Evolutionary conservation across 2,888 invertebrate genomes (phyloP), one percentile per base, ranked within the genome.

Genomic region (Gryllus longicercus): DNA sequence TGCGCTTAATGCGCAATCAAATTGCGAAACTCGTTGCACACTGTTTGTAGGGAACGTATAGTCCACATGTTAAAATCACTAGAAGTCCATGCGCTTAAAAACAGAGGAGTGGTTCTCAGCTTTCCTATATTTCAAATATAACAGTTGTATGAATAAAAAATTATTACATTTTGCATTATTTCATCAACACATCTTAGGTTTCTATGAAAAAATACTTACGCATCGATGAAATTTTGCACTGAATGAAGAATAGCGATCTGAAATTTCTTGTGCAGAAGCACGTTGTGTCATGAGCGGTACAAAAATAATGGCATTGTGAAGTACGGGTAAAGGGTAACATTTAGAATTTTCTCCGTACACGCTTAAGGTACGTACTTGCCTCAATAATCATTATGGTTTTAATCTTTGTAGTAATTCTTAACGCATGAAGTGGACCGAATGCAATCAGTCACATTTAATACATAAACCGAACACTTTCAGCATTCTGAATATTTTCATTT

Each of bases 21-120:
- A n/a, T 63, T 63, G 63, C n/a, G 63, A 63, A 63, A 63, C 63
- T 63, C 63, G 63, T 63, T 63, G 63, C 63, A 63, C 63, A 11
- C 14, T 12, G 16, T 63, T 63, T 63, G 14, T 14, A 18, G 63
- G 16, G 63, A 63, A 14, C n/a, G 14, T 63, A 14, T 12, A n/a
- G 63, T 63, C n/a, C 63, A 63, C 63, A n/a, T 63, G 63, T n/a
- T 63, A 63, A 63, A 63, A 63, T n/a, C 63, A 63, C 63, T 63
- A 63, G n/a, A n/a, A 63, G 63, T 63, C n/a, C 63, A 63, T 63
- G 63, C 63, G n/a, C 38, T 63, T 63, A 63, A 63, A 14, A 63
- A 63, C 63, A 18, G 63, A 63, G 14, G 63, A 63, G 16, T 63
- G 63, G 14, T 63, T 63, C 38, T 18, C n/a, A 63, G 63, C 63